Conservation (phyloP, 92 coral and sea anemone genomes). For the Zoanthus sansibaricus region DNA sequence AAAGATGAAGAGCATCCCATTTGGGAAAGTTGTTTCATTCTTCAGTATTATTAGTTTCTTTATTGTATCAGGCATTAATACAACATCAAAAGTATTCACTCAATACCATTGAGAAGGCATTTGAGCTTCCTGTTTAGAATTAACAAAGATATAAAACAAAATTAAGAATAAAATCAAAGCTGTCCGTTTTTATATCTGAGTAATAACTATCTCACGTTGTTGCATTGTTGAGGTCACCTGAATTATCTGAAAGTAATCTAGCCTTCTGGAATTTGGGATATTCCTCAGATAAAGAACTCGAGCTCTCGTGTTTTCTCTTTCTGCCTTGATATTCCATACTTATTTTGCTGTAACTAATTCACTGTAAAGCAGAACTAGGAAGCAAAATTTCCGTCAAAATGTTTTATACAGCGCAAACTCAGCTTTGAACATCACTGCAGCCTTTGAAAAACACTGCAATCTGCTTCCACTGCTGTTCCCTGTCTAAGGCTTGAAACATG, state of each 20-base stretch:
- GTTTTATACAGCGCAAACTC: not conserved
- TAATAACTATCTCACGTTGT: not conserved
- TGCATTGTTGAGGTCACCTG: constrained; percentile 10
- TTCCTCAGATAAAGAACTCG: constrained; percentile 12
- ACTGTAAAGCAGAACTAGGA: not conserved
- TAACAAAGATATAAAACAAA: too few relatives aligned
- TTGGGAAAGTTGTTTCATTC: too few relatives aligned
- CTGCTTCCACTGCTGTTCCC: not conserved
- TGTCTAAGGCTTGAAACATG: not conserved
- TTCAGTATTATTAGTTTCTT: too few relatives aligned
- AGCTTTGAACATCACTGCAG: not conserved
- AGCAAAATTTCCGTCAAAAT: not conserved
- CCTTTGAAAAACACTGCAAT: not conserved
- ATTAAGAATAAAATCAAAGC: not conserved
- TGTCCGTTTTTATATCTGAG: not conserved
- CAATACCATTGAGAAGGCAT: too few relatives aligned
- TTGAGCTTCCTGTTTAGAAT: too few relatives aligned
- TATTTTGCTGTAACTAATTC: not conserved
- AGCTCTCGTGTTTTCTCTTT: constrained; percentile 30
- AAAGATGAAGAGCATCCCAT: too few relatives aligned
- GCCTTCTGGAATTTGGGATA: constrained; percentile 29
- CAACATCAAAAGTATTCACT: too few relatives aligned
- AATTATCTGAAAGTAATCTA: constrained; percentile 12
- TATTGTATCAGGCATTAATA: too few relatives aligned
- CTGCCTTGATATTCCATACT: constrained; percentile 19